A percentile compares a stretch with the other conserved stretches of the same genome.
Evolutionary conservation across 2,888 invertebrate species (phyloP).

Genomic region (Xylota segnis): DNA sequence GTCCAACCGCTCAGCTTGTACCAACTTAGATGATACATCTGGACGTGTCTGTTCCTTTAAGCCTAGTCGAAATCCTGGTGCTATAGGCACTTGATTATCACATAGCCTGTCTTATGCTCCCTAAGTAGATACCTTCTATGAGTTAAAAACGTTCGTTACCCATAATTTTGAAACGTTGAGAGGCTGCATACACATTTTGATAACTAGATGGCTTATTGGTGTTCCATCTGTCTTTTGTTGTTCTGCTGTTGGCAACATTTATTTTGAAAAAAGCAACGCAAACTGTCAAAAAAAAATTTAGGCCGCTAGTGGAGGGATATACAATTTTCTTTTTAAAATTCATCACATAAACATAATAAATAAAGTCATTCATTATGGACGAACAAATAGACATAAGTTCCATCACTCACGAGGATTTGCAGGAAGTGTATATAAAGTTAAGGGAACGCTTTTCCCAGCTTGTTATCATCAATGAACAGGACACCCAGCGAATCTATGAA

Average conservation of each 20-base stretch:
- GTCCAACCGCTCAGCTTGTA: too few relatives aligned
- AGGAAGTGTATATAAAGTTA: slow-evolving; percentile 82
- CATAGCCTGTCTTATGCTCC: too few relatives aligned
- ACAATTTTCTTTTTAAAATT: slow-evolving; percentile 1
- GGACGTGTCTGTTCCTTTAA: too few relatives aligned
- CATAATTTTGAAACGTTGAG: slow-evolving; percentile 5
- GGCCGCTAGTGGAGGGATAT: background rate
- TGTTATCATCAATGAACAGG: slow-evolving; percentile 79
- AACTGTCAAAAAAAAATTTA: slow-evolving; percentile 63
- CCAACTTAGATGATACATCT: too few relatives aligned
- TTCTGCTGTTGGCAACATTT: slow-evolving; percentile 29
- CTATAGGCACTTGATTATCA: too few relatives aligned
- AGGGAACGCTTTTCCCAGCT: slow-evolving; percentile 79
- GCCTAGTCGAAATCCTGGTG: too few relatives aligned
- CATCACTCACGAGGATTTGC: slow-evolving; percentile 81
- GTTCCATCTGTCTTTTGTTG: background rate
- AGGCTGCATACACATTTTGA: background rate
- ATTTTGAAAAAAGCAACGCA: slow-evolving; percentile 57
- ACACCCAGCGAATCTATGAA: slow-evolving; percentile 82
- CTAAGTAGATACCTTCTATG: too few relatives aligned
- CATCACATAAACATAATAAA: slow-evolving; percentile 21
- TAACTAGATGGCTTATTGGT: slow-evolving; percentile 11
- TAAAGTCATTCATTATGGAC: slow-evolving; percentile 74
- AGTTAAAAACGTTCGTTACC: too few relatives aligned
- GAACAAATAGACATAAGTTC: slow-evolving; percentile 78